phyloP scores from a whole-genome alignment of 2,797 vertebrate species.

The Picus viridis region DNA sequence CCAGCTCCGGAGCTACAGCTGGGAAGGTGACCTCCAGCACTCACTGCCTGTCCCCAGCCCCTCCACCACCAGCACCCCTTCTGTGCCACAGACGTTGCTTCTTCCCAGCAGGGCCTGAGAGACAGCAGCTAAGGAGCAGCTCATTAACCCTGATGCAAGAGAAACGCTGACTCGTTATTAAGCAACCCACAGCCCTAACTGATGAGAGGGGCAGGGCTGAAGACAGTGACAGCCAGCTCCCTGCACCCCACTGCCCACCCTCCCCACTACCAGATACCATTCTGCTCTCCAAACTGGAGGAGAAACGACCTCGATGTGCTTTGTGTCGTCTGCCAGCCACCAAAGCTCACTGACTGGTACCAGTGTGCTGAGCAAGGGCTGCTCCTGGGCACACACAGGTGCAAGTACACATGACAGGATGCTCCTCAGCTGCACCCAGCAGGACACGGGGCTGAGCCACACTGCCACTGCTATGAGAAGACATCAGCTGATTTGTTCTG shows the following conservation, averaged over 20 bases:
- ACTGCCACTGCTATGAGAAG: not conserved
- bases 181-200: conserved; percentile 10
- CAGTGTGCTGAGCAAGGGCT: rapidly evolving
- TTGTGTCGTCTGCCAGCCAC: not conserved
- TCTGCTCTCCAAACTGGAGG: not conserved
- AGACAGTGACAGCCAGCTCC: not conserved
- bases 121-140: not conserved
- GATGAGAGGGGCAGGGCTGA: not conserved
- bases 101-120: not conserved
- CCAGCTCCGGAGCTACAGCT: not conserved
- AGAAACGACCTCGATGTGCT: rapidly evolving
- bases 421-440: rapidly evolving
- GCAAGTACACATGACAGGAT: rapidly evolving
- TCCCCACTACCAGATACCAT: not conserved
- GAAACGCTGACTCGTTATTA: conserved; percentile 39
- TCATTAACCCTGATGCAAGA: conserved; percentile 28
- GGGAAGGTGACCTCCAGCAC: not conserved
- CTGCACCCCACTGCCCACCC: not conserved
- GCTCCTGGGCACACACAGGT: rapidly evolving
- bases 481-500: not conserved
- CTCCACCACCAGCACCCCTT: not conserved
- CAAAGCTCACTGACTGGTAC: rapidly evolving
- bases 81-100: not conserved
- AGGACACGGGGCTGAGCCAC: not conserved
- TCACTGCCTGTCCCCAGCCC: not conserved